Conservation (phyloP, 2,113 vertebrate species). For the Hemicordylus capensis region DNA sequence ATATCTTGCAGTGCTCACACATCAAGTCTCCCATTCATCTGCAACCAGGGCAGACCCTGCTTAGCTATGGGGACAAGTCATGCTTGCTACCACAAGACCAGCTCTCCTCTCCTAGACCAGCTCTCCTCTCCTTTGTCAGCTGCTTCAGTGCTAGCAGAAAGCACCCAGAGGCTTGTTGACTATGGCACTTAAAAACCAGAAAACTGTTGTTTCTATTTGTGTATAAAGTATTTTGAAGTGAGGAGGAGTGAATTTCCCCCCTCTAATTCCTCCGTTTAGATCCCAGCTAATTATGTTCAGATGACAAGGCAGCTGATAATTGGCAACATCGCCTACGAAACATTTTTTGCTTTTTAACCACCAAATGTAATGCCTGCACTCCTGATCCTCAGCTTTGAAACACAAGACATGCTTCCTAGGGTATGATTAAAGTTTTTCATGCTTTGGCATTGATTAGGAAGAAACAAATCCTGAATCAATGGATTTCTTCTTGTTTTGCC, state of each 20-base stretch:
- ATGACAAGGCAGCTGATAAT: neutral
- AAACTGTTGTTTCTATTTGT: conserved; percentile 48
- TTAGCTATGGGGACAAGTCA: too few relatives aligned
- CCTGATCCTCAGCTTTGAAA: neutral
- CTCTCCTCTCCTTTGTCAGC: too few relatives aligned
- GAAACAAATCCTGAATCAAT: conserved; percentile 13
- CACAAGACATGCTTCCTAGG: neutral
- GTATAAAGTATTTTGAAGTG: conserved; percentile 62
- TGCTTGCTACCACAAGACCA: too few relatives aligned
- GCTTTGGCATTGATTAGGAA: conserved; percentile 3
- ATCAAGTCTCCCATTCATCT: too few relatives aligned
- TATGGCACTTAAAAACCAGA: conserved; percentile 52
- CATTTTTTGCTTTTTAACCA: neutral
- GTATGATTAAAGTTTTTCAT: neutral
- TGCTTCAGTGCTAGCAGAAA: conserved; percentile 62
- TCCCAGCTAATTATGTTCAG: conserved; percentile 1
- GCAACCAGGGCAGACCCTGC: too few relatives aligned
- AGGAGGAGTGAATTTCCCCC: conserved; percentile 45
- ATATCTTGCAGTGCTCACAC: too few relatives aligned
- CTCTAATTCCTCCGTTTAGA: conserved; percentile 19
- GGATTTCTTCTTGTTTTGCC: neutral
- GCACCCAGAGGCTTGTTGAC: conserved; percentile 38
- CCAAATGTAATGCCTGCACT: neutral
- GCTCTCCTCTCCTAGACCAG: too few relatives aligned
- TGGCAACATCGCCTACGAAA: neutral